phyloP scores from a whole-genome alignment of 1,140 invertebrate genomes.

The Nasonia giraulti region DNA sequence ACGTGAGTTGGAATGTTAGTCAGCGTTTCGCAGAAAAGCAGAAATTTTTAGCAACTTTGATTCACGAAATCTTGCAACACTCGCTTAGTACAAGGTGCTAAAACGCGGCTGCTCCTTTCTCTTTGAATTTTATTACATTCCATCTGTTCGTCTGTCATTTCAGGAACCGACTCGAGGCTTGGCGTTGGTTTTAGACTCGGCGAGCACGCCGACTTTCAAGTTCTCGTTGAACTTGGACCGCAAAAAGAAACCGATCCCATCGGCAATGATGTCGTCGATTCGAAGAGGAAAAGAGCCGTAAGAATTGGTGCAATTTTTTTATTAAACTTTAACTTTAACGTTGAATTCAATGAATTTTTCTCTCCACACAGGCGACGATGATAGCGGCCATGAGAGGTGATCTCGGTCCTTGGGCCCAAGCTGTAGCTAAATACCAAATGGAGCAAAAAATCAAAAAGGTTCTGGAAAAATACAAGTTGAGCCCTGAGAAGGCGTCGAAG shows the following conservation, averaged over 20 bases:
- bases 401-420: slow-evolving; percentile 67
- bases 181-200: slow-evolving; percentile 87
- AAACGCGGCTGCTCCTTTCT: neutral
- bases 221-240: slow-evolving; percentile 85
- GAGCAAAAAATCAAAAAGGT: slow-evolving; percentile 62
- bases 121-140: slow-evolving; percentile 11
- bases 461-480: slow-evolving; percentile 56
- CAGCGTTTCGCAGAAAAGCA: too few relatives aligned
- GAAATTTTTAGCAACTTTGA: neutral
- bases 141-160: slow-evolving; percentile 53
- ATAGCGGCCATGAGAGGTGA: slow-evolving; percentile 67
- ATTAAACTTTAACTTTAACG: too few relatives aligned
- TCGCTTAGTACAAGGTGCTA: neutral
- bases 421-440: slow-evolving; percentile 67
- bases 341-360: slow-evolving; percentile 30
- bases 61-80: neutral
- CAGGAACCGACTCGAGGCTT: slow-evolving; percentile 86
- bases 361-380: slow-evolving; percentile 58
- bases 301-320: slow-evolving; percentile 18
- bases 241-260: slow-evolving; percentile 81
- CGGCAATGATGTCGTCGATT: slow-evolving; percentile 64
- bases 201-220: slow-evolving; percentile 86
- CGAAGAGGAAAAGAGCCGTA: slow-evolving; percentile 65
- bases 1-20: too few relatives aligned
- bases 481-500: neutral